phyloP scores from a whole-genome alignment of 2,888 invertebrate species.

The Drosophila colorata region DNA sequence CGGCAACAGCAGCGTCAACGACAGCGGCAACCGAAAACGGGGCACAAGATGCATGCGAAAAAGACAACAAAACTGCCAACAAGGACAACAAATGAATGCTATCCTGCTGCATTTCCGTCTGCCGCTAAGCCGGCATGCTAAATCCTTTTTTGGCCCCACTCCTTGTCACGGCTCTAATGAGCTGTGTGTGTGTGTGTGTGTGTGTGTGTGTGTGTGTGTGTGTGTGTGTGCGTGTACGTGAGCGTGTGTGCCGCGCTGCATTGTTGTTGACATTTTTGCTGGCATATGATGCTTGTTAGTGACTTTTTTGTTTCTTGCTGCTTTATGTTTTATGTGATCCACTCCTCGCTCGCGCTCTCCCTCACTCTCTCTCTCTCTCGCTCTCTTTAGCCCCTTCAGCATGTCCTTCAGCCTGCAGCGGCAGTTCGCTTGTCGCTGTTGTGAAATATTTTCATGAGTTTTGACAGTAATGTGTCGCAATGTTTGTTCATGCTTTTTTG shows the following conservation, averaged over 20 bases:
- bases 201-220: constrained; percentile 25
- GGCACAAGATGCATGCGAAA: constrained; percentile 57
- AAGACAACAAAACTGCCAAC: constrained; percentile 51
- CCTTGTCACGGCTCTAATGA: constrained; percentile 70
- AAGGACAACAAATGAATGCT: constrained; percentile 74
- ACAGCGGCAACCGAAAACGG: constrained; percentile 15
- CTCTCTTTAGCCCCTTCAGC: neutral
- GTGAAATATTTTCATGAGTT: constrained; percentile 81
- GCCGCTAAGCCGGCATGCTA: constrained; percentile 75
- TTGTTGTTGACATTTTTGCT: constrained; percentile 81
- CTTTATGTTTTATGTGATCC: constrained; percentile 59
- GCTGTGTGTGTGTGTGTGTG: constrained; percentile 66
- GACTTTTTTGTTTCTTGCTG: constrained; percentile 65
- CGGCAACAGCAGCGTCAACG: constrained; percentile 20
- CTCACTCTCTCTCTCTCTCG: neutral
- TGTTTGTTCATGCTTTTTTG: constrained; percentile 73
- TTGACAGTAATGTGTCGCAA: constrained; percentile 81
- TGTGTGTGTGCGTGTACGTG: constrained; percentile 22
- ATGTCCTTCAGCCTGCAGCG: constrained; percentile 24
- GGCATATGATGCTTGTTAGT: constrained; percentile 82
- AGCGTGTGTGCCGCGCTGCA: constrained; percentile 37
- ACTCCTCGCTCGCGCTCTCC: constrained; percentile 15
- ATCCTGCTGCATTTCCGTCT: constrained; percentile 75
- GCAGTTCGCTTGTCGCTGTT: constrained; percentile 62
- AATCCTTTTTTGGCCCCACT: constrained; percentile 52